phyloP scores from a whole-genome alignment of 2,888 invertebrate genomes.

The Eristalis intricaria region DNA sequence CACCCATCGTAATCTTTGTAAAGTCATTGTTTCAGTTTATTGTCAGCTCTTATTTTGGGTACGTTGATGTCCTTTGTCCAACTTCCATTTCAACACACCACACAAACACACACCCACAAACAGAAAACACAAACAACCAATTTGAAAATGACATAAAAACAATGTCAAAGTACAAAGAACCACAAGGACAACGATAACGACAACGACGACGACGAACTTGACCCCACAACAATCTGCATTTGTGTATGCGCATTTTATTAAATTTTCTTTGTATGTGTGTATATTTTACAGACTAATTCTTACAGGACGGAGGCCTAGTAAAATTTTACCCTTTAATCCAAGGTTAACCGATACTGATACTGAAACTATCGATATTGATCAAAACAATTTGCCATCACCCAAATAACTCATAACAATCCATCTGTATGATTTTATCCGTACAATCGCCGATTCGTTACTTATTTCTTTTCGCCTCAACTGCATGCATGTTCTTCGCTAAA shows the following conservation, averaged over 20 bases:
- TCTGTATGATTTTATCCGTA: conserved; percentile 26
- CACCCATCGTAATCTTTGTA: not conserved
- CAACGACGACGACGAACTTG: not conserved
- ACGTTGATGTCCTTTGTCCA: not conserved
- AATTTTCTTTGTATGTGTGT: conserved; percentile 46
- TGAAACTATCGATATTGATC: conserved; percentile 55
- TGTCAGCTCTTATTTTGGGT: not conserved
- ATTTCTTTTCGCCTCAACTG: conserved; percentile 20
- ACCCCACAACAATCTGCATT: not conserved
- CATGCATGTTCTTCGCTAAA: conserved; percentile 29
- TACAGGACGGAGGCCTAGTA: conserved; percentile 81
- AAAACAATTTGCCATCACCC: conserved; percentile 36
- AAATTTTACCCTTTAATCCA: conserved; percentile 78
- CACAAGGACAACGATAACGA: not conserved
- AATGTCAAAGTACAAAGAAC: not conserved
- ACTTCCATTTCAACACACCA: not conserved
- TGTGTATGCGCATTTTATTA: conserved; percentile 7
- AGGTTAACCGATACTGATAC: conserved; percentile 75
- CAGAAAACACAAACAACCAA: not conserved
- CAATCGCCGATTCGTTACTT: not conserved
- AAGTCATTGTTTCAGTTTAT: not conserved
- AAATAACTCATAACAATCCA: conserved; percentile 26
- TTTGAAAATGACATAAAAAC: not conserved
- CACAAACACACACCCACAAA: not conserved
- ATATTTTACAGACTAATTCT: conserved; percentile 80